Evolutionary conservation across 2,888 invertebrate genomes (phyloP).

Genomic region (Trissolcus brochymenae): DNA sequence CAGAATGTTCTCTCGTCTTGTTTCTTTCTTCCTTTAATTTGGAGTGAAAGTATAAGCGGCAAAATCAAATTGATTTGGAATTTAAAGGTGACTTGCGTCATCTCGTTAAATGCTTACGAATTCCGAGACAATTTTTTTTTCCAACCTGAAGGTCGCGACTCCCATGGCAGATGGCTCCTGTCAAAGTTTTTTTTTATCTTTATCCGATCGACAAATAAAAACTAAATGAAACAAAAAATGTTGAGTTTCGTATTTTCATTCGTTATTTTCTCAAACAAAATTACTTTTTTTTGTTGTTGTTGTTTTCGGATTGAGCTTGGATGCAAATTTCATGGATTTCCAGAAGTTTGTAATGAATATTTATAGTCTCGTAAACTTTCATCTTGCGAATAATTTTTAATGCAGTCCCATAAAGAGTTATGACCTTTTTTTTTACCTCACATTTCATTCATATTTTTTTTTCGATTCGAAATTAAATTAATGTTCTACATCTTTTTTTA

Average conservation of each 20-base stretch:
- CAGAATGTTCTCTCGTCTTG: slow-evolving; percentile 27
- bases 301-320: not conserved
- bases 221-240: slow-evolving; percentile 3
- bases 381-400: slow-evolving; percentile 19
- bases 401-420: slow-evolving; percentile 19
- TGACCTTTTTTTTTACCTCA: not conserved
- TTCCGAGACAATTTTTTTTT: slow-evolving; percentile 55
- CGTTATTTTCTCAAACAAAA: not conserved
- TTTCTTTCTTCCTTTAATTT: slow-evolving; percentile 58
- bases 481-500: too few species aligned
- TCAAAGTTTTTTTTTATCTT: too few species aligned
- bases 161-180: slow-evolving; percentile 33
- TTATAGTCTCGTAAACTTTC: slow-evolving; percentile 11
- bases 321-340: not conserved
- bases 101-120: slow-evolving; percentile 49
- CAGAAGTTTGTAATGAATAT: slow-evolving; percentile 14
- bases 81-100: slow-evolving; percentile 57
- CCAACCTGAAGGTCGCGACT: slow-evolving; percentile 47
- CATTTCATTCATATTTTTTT: too few species aligned
- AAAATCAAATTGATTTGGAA: slow-evolving; percentile 54
- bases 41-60: slow-evolving; percentile 58
- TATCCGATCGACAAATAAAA: too few species aligned
- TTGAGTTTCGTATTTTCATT: slow-evolving; percentile 2
- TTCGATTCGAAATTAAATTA: too few species aligned
- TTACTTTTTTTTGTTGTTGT: too few species aligned